Conservation (phyloP, 2,888 invertebrate genomes). For the Leistus spinibarbis region DNA sequence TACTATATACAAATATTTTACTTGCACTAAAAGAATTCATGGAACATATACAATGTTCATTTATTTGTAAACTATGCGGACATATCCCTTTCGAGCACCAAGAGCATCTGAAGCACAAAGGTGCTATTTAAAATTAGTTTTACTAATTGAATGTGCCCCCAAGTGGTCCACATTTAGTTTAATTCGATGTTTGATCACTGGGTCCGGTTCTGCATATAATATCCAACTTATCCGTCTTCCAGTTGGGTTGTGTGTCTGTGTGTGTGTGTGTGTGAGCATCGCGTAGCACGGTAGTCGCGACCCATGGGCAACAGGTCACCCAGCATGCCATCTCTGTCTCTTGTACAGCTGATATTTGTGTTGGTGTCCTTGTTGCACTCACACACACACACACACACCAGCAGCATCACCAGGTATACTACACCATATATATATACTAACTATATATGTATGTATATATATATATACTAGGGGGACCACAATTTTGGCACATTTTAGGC, state of each 20-base stretch:
- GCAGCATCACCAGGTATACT: background rate
- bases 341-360: background rate
- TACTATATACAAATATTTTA: too few species aligned
- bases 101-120: too few species aligned
- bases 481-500: constrained; percentile 37
- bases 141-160: too few species aligned
- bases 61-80: too few species aligned
- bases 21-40: too few species aligned
- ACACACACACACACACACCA: background rate
- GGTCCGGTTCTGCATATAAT: background rate
- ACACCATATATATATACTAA: background rate
- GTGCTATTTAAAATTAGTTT: too few species aligned
- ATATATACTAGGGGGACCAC: constrained; percentile 12
- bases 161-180: background rate
- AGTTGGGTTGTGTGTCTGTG: background rate
- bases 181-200: background rate
- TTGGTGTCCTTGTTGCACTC: constrained; percentile 1
- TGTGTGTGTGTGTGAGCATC: constrained; percentile 48
- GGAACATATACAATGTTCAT: too few species aligned
- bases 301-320: constrained; percentile 67
- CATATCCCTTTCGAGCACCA: too few species aligned
- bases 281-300: constrained; percentile 60
- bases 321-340: constrained; percentile 9
- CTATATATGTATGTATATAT: background rate
- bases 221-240: background rate